Evolutionary conservation across 2,797 vertebrate species (phyloP).

Genomic region (Chrysocyon brachyurus): DNA sequence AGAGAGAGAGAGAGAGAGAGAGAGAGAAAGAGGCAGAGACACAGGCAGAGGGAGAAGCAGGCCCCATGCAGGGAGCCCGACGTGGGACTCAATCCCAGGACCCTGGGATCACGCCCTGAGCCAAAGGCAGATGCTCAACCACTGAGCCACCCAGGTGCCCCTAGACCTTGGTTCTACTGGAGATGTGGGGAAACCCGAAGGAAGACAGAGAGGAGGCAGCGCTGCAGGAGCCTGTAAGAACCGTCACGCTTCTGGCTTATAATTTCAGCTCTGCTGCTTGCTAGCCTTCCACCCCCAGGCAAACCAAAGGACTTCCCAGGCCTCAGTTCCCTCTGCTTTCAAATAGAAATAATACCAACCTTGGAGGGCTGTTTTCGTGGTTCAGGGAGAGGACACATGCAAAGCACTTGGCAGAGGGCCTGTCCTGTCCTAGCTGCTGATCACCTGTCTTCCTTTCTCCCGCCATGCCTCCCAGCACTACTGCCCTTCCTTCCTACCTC

Average conservation of each 20-base stretch:
- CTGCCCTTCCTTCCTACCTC: too few species aligned
- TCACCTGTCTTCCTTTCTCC: neutral
- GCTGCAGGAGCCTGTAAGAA: neutral
- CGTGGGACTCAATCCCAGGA: too few species aligned
- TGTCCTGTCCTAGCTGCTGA: neutral
- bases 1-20: too few species aligned
- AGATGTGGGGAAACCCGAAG: neutral
- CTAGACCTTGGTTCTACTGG: neutral
- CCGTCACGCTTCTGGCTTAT: neutral
- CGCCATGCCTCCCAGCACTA: fast-evolving
- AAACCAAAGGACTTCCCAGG: neutral
- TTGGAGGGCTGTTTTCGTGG: conserved; percentile 18
- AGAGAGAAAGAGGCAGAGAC: too few species aligned
- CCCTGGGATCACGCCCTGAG: too few species aligned
- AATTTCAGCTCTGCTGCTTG: neutral
- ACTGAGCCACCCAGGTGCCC: too few species aligned
- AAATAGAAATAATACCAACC: neutral
- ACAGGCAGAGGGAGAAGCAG: too few species aligned
- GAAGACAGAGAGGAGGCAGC: neutral
- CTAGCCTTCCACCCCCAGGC: neutral
- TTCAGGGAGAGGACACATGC: neutral
- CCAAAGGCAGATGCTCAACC: too few species aligned
- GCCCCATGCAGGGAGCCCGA: too few species aligned
- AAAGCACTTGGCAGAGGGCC: neutral
- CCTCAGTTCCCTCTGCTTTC: neutral